Evolutionary conservation across 2,888 invertebrate species (phyloP).

Genomic region (Yponomeuta sedellus): DNA sequence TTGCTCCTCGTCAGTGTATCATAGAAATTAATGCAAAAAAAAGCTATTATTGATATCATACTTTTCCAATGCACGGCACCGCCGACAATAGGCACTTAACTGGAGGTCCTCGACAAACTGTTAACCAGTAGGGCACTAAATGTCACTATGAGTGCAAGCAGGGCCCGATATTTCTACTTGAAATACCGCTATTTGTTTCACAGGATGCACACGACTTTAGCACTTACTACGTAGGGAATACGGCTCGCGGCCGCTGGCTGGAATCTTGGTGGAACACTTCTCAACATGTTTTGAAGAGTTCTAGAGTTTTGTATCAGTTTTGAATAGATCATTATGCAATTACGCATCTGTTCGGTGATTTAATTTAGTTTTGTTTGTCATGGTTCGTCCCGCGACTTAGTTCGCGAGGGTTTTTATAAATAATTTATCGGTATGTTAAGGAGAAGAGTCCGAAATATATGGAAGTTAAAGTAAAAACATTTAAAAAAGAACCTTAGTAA

Average conservation of each 20-base stretch:
- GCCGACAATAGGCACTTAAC: not conserved
- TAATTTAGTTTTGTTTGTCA: not conserved
- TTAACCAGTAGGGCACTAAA: not conserved
- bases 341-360: slow-evolving; percentile 3
- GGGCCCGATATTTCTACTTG: not conserved
- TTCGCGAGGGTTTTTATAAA: too few relatives aligned
- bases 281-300: not conserved
- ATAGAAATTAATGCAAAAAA: not conserved
- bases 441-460: too few relatives aligned
- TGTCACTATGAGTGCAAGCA: not conserved
- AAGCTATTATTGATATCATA: not conserved
- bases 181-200: not conserved
- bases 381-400: too few relatives aligned
- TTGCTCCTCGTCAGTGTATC: too few relatives aligned
- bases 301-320: slow-evolving; percentile 1
- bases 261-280: not conserved
- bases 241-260: not conserved
- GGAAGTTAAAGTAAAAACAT: too few relatives aligned
- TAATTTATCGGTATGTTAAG: too few relatives aligned
- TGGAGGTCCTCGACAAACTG: not conserved
- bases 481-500: too few relatives aligned
- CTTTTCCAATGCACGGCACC: not conserved
- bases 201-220: not conserved
- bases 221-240: not conserved
- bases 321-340: slow-evolving; percentile 3